A percentile compares a stretch with the other conserved stretches of the same genome.
These are phyloP conservation scores for Sclerurus mexicanus DNA, from an alignment of 2,113 vertebrate species.

Conservation along the genomic window DNA sequence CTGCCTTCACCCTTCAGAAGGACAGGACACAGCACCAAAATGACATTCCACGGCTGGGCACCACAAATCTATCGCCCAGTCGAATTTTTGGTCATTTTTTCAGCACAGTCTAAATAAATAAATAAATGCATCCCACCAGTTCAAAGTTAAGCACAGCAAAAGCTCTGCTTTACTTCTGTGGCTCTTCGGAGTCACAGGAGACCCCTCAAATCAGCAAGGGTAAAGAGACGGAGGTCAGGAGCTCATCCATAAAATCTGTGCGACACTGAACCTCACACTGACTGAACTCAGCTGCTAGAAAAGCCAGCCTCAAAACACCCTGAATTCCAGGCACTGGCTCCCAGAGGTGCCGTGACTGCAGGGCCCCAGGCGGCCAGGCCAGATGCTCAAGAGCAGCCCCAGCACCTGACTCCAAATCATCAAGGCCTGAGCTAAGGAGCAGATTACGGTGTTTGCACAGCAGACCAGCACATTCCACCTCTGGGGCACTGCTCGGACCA, in stretches of 20 bases:
- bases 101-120: background rate
- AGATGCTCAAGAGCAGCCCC: background rate
- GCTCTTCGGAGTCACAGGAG: background rate
- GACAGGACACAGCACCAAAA: fast-evolving
- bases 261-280: background rate
- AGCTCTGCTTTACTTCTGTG: background rate
- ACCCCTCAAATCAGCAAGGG: no score
- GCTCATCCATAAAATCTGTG: background rate
- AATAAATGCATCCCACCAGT: no score
- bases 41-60: background rate
- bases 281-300: background rate
- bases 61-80: background rate
- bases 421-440: background rate
- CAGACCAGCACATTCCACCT: background rate
- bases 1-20: background rate
- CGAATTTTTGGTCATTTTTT: background rate
- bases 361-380: background rate
- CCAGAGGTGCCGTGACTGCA: background rate
- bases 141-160: background rate
- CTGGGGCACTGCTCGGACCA: background rate
- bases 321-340: background rate
- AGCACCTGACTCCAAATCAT: fast-evolving
- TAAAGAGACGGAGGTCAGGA: background rate
- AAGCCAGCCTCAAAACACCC: background rate
- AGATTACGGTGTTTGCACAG: background rate